Evolutionary conservation across 2,113 vertebrate genomes (phyloP).

Genomic region (Rissa tridactyla): DNA sequence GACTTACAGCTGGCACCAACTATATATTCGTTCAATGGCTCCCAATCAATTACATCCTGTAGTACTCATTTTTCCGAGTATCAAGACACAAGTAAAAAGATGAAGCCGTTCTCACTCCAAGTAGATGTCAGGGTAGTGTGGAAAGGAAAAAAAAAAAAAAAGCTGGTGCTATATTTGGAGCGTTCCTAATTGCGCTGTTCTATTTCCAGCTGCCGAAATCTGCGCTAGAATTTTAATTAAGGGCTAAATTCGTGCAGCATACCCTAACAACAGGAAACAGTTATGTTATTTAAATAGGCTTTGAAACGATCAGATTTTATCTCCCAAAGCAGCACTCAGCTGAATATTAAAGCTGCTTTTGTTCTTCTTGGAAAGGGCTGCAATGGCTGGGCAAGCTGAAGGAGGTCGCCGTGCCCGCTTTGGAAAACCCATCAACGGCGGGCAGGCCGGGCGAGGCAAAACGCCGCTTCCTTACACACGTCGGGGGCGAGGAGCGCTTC

Average conservation of each 20-base stretch:
- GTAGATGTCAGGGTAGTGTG: not conserved
- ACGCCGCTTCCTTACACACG: not conserved
- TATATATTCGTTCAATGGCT: not conserved
- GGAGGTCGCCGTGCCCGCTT: not conserved
- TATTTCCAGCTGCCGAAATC: slow-evolving; percentile 62
- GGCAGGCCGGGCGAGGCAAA: not conserved
- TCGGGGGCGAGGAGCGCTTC: fast-evolving
- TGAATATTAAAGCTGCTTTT: slow-evolving; percentile 22
- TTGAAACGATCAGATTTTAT: slow-evolving; percentile 30
- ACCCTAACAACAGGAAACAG: slow-evolving; percentile 44
- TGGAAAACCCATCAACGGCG: not conserved
- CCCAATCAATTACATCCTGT: not conserved
- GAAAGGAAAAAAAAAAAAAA: not conserved
- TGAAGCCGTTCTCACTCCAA: not conserved
- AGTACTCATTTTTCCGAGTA: not conserved
- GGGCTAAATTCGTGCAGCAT: slow-evolving; percentile 31
- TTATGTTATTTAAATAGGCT: slow-evolving; percentile 38
- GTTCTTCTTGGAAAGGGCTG: not conserved
- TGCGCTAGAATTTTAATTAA: slow-evolving; percentile 62
- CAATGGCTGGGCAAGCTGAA: not conserved
- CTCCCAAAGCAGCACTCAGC: not conserved
- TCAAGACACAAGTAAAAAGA: not conserved
- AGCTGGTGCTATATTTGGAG: slow-evolving; percentile 53
- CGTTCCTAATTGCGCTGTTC: slow-evolving; percentile 54
- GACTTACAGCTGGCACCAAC: not conserved